These are phyloP conservation scores for Propsilocerus akamusi DNA, from an alignment of 1,140 invertebrate species.

Conservation along the genomic window DNA sequence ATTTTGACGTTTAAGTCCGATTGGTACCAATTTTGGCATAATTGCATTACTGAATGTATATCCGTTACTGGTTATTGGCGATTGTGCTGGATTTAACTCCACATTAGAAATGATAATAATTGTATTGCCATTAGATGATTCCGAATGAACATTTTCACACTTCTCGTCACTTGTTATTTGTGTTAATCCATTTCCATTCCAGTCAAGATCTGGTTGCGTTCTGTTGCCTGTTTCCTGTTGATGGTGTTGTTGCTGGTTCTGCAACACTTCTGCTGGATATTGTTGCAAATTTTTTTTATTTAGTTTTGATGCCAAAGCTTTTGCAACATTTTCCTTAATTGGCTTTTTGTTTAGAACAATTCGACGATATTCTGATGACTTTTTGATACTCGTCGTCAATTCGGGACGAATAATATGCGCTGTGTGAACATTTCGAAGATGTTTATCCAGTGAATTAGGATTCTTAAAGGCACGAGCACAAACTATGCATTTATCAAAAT, in stretches of 20 bases:
- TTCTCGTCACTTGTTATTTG: not conserved
- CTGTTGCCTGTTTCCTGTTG: not conserved
- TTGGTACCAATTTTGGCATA: not conserved
- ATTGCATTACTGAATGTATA: not conserved
- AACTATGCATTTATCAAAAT: not conserved
- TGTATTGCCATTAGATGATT: not conserved
- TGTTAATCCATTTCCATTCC: not conserved
- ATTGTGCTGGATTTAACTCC: not conserved
- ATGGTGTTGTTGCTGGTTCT: not conserved
- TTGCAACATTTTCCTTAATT: constrained; percentile 3
- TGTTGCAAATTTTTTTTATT: not conserved
- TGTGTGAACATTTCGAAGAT: not conserved
- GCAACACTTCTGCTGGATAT: not conserved
- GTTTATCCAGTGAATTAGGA: not conserved
- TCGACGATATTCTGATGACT: not conserved
- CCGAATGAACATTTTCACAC: not conserved
- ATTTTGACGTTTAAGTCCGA: not conserved
- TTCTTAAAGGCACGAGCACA: not conserved
- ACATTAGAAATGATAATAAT: not conserved
- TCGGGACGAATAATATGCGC: not conserved
- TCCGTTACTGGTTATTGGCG: not conserved
- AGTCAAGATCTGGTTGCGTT: not conserved
- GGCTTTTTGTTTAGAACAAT: not conserved
- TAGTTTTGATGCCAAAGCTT: constrained; percentile 1
- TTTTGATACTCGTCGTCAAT: not conserved